These are phyloP conservation scores for Upupa epops DNA, from an alignment of 2,113 vertebrate species.

Conservation along the genomic window DNA sequence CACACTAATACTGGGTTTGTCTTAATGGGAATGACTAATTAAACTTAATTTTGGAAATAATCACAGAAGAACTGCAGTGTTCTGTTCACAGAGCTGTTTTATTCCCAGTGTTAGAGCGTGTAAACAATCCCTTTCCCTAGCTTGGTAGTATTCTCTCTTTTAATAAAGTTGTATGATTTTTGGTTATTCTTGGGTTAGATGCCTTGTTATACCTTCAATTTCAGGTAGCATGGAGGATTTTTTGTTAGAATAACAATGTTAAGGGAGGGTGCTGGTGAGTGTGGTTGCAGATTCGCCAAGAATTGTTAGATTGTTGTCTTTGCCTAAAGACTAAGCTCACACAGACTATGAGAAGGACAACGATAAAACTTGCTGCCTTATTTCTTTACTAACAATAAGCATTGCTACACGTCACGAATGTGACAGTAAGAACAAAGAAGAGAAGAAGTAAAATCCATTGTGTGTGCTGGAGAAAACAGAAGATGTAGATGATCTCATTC, in stretches of 20 bases:
- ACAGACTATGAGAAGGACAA: not conserved
- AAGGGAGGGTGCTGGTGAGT: too few species aligned
- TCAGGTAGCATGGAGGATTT: not conserved
- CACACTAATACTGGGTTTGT: not conserved
- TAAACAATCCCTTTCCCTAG: not conserved
- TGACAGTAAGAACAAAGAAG: not conserved
- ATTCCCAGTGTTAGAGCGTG: not conserved
- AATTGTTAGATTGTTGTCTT: not conserved
- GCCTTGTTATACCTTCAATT: not conserved
- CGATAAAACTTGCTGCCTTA: not conserved
- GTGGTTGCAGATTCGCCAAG: not conserved
- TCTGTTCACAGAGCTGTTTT: not conserved
- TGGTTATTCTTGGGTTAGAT: not conserved
- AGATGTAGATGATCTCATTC: not conserved
- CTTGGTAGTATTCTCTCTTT: not conserved
- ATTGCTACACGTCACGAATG: not conserved
- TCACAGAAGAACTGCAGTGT: not conserved
- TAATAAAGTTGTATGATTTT: not conserved
- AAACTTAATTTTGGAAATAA: not conserved
- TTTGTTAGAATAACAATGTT: not conserved
- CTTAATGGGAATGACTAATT: not conserved
- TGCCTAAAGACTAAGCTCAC: not conserved
- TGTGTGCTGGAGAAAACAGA: not conserved
- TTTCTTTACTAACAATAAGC: not conserved
- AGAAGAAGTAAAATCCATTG: not conserved